Evolutionary conservation across 2,113 vertebrate genomes (phyloP).

Genomic region (Tiliqua scincoides): DNA sequence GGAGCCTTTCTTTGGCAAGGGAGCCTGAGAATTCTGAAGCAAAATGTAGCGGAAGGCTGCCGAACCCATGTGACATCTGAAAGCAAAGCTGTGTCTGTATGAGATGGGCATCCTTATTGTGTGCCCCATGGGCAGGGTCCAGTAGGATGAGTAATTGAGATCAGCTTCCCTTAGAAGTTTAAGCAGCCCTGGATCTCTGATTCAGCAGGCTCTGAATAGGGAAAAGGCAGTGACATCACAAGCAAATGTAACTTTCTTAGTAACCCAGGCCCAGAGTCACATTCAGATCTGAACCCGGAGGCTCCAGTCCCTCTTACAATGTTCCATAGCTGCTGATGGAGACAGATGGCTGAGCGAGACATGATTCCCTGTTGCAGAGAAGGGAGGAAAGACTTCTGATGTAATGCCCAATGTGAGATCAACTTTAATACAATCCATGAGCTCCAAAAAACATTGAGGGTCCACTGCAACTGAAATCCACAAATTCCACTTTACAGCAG

Average conservation of each 20-base stretch:
- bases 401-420: neutral
- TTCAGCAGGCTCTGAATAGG: neutral
- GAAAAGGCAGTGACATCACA: neutral
- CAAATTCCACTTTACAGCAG: neutral
- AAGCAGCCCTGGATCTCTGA: slow-evolving; percentile 9
- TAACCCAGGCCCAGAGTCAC: neutral
- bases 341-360: neutral
- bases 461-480: neutral
- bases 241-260: neutral
- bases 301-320: neutral
- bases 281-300: neutral
- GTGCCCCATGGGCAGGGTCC: neutral
- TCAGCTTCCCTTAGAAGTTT: neutral
- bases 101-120: neutral
- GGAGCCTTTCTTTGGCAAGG: slow-evolving; percentile 42
- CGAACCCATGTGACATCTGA: neutral
- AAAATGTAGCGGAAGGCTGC: slow-evolving; percentile 13
- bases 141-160: neutral
- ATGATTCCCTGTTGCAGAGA: neutral
- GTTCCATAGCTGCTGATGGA: neutral
- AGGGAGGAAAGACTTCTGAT: neutral
- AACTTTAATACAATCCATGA: neutral
- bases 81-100: slow-evolving; percentile 6
- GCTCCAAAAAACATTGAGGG: neutral
- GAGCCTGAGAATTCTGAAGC: slow-evolving; percentile 31